Percentiles rank a stretch among this genome's conserved stretches.
Evolutionary conservation across 2,113 vertebrate species (phyloP).

Genomic region (Chaetops frenatus): DNA sequence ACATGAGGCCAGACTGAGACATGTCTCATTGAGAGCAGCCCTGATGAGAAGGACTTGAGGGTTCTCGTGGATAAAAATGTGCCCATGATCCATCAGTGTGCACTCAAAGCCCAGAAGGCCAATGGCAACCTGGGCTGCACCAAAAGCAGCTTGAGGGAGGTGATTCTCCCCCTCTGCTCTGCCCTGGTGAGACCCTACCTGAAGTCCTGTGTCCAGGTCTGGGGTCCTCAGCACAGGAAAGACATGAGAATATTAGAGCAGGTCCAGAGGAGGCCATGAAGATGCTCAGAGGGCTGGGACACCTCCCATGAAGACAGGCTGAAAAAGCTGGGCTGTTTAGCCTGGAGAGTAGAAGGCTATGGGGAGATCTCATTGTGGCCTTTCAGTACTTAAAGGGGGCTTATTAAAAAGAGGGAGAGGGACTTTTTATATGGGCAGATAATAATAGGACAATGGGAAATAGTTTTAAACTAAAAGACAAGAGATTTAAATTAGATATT

Average conservation of each 20-base stretch:
- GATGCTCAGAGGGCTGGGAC: background rate
- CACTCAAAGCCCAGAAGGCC: background rate
- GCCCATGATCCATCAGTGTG: background rate
- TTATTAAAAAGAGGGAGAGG: background rate
- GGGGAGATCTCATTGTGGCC: no score
- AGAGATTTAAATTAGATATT: background rate
- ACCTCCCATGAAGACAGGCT: rapidly evolving
- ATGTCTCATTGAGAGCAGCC: background rate
- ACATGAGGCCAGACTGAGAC: background rate
- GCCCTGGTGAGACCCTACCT: background rate
- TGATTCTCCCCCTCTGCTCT: background rate
- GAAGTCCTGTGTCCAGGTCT: background rate
- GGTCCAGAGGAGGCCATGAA: background rate
- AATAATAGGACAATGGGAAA: background rate
- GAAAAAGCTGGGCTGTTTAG: background rate
- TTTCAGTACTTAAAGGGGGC: background rate
- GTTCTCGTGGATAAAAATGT: background rate
- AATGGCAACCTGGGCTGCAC: background rate
- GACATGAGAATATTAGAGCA: rapidly evolving
- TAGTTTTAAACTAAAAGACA: background rate
- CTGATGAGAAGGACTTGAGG: background rate
- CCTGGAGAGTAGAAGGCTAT: background rate
- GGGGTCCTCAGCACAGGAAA: background rate
- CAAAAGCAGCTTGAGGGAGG: background rate
- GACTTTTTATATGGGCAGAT: background rate